Evolutionary conservation across 2,888 invertebrate genomes (phyloP).

Genomic region (Strigamia transsilvanica): DNA sequence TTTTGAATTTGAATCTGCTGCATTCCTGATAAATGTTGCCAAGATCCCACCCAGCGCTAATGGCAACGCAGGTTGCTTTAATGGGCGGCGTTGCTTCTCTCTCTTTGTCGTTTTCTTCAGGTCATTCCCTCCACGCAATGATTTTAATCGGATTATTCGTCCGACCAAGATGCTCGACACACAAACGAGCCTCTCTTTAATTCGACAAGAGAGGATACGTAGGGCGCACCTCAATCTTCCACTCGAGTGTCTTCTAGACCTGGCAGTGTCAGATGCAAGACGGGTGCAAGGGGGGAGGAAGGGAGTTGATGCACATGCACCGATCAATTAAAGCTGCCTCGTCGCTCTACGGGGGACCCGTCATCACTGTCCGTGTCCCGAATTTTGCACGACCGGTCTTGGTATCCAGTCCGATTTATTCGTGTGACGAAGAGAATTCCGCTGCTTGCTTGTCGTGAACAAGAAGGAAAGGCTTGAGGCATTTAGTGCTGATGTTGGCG

Average conservation of each 20-base stretch:
- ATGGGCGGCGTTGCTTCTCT: slow-evolving; percentile 27
- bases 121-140: slow-evolving; percentile 38
- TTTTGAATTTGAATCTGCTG: slow-evolving; percentile 38
- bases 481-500: slow-evolving; percentile 9
- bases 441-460: slow-evolving; percentile 2
- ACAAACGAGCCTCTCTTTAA: slow-evolving; percentile 31
- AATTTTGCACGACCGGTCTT: neutral
- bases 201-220: slow-evolving; percentile 22
- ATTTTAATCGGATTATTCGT: slow-evolving; percentile 38
- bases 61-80: slow-evolving; percentile 20
- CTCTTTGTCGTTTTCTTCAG: slow-evolving; percentile 28
- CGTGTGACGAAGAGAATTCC: neutral
- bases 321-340: slow-evolving; percentile 38
- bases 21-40: slow-evolving; percentile 35
- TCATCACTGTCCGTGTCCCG: slow-evolving; percentile 31
- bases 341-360: slow-evolving; percentile 29
- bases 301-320: neutral
- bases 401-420: neutral
- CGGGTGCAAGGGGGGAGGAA: too few relatives aligned
- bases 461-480: neutral
- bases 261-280: neutral
- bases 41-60: slow-evolving; percentile 35
- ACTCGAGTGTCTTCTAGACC: slow-evolving; percentile 31
- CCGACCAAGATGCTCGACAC: slow-evolving; percentile 16
- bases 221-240: slow-evolving; percentile 35